Evolutionary conservation across 2,888 invertebrate species (phyloP).

Genomic region (Pristionchus maxplancki): DNA sequence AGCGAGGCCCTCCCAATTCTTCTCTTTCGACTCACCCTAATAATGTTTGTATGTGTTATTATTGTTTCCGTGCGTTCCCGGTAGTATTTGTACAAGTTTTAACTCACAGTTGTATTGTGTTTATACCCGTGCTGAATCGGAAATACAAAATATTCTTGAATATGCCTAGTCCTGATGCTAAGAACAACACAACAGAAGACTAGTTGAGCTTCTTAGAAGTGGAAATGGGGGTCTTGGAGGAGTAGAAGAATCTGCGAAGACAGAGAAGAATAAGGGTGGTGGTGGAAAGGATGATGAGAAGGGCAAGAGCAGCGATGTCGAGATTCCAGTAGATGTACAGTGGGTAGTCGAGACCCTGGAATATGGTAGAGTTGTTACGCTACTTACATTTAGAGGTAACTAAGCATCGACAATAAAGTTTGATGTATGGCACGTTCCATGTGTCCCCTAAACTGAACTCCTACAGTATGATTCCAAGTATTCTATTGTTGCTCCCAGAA

Average conservation of each 20-base stretch:
- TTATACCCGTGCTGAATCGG: constrained; percentile 1
- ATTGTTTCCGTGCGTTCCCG: background rate
- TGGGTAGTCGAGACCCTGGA: constrained; percentile 36
- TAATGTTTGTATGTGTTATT: background rate
- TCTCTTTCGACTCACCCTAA: constrained; percentile 24
- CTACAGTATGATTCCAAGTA: background rate
- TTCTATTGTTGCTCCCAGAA: background rate
- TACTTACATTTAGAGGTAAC: no score
- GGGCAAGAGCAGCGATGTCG: background rate
- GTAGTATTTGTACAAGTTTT: background rate
- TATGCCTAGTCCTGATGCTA: background rate
- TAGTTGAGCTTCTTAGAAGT: background rate
- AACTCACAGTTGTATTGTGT: background rate
- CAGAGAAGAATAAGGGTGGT: background rate
- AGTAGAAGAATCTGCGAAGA: background rate
- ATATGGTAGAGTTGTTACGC: no score
- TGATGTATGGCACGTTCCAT: no score
- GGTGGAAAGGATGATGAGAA: background rate
- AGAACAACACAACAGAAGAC: background rate
- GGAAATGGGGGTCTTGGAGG: background rate
- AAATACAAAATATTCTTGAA: background rate
- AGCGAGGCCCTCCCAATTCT: background rate
- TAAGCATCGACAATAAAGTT: no score
- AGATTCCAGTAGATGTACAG: constrained; percentile 46
- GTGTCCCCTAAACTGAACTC: no score